These are phyloP conservation scores for Bacillus rossius DNA, from an alignment of 1,140 invertebrate species.

Conservation along the genomic window DNA sequence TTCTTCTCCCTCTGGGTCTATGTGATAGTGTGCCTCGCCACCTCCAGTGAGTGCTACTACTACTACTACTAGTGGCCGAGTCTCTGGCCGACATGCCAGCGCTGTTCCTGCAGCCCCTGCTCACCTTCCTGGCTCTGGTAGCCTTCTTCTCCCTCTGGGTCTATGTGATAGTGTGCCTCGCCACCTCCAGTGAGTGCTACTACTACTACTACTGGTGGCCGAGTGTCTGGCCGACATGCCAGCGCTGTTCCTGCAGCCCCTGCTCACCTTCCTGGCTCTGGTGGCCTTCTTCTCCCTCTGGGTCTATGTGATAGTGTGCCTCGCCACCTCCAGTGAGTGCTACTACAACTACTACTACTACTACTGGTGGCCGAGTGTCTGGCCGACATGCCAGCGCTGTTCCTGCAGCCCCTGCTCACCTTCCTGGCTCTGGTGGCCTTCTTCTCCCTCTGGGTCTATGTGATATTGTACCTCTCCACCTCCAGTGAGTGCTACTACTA, in stretches of 20 bases:
- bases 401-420: constrained; percentile 83
- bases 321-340: constrained; percentile 66
- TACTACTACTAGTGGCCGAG: too few species aligned
- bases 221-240: constrained; percentile 79
- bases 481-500: constrained; percentile 64
- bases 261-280: constrained; percentile 77
- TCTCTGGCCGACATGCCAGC: constrained; percentile 74
- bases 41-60: constrained; percentile 64
- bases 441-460: constrained; percentile 77
- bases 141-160: constrained; percentile 84
- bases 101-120: constrained; percentile 80
- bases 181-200: constrained; percentile 66
- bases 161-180: constrained; percentile 62
- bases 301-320: constrained; percentile 67
- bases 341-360: too few species aligned
- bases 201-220: too few species aligned
- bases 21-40: constrained; percentile 66
- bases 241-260: constrained; percentile 78
- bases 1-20: constrained; percentile 84
- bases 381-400: constrained; percentile 75
- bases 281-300: constrained; percentile 79
- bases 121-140: constrained; percentile 75
- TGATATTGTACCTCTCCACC: constrained; percentile 66
- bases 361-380: too few species aligned
- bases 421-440: constrained; percentile 73